Evolutionary conservation across 2,113 vertebrate species (phyloP).

Genomic region (Dipodomys ordii): DNA sequence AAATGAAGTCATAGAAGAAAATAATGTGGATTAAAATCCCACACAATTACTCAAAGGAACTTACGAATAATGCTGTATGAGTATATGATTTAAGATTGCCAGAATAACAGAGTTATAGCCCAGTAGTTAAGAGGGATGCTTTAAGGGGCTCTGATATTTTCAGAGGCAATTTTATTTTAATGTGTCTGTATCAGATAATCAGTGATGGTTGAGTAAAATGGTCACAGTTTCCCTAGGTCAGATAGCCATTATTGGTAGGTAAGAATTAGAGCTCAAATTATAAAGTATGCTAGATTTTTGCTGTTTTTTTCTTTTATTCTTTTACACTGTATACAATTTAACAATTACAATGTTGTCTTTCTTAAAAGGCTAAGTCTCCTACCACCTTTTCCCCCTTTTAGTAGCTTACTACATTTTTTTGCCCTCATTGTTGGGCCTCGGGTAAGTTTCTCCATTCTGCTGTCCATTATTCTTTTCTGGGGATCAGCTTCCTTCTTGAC

Average conservation of each 20-base stretch:
- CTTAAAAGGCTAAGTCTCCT: not conserved
- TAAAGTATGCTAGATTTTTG: not conserved
- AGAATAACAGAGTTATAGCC: not conserved
- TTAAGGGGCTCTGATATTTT: constrained; percentile 4
- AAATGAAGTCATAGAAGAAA: constrained; percentile 28
- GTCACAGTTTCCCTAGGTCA: not conserved
- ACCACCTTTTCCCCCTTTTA: too few species aligned
- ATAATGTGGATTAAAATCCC: constrained; percentile 24
- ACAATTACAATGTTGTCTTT: not conserved
- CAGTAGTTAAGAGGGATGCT: not conserved
- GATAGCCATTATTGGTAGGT: constrained; percentile 46
- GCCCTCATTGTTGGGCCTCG: not conserved
- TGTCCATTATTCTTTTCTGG: constrained; percentile 30
- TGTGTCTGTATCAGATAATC: constrained; percentile 17
- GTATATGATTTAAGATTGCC: constrained; percentile 42
- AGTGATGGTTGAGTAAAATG: constrained; percentile 39
- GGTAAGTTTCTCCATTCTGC: not conserved
- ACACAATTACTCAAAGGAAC: constrained; percentile 31
- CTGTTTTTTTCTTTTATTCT: constrained; percentile 21
- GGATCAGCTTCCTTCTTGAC: not conserved
- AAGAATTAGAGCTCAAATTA: not conserved
- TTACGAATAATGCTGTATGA: not conserved
- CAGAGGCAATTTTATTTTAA: constrained; percentile 32
- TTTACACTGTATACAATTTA: constrained; percentile 28
- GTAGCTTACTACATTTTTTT: not conserved